Base-by-base conservation (phyloP, 2,113 vertebrate genomes). In the Penelope pileata region DNA sequence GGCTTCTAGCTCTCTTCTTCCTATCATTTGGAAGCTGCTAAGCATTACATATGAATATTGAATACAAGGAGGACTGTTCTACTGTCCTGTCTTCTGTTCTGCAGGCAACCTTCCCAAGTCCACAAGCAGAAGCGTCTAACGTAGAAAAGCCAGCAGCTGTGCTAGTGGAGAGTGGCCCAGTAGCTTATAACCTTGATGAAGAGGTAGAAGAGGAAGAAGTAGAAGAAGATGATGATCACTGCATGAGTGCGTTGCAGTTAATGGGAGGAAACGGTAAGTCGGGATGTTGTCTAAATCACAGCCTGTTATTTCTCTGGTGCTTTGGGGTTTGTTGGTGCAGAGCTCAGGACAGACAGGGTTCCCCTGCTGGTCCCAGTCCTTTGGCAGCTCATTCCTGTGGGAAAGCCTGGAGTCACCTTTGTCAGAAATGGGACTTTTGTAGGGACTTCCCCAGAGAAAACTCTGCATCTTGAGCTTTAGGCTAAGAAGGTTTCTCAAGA, bases 161-260 rank as follows among this genome's bases (percentile, higher is more conserved):
- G 36, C 91, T 99, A 82, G 99, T 99, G 88, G 99, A 99, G 96
- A 99, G 98, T 7, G 99, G 99, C 16, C 99, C 99, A 0, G 99
- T 99, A 10, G 90, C 97, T 0, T 99, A 99, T 58, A 99, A 98
- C 24, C 83, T 98, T 1, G 99, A 99, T 0, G 98, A 97, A 7
- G 98, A 97, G 1, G 98, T 94, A 0, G 99, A 99, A 0, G 99
- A 99, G 9, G 99, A 99, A 4, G 98, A 98, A 1, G 97, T 98
- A 3, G 99, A 99, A 64, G 99, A 99, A 2, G 99, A 99, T 3
- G 99, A 99, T 9, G 99, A 99, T 93, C 95, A 98, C 38, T 99
- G 99, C 23, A 97, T 99, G 97, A 99, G 99, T 1, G 99, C 99
- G 88, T 97, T 99, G 97, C 97, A 98, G 93, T 96, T 99, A 93